Base-by-base conservation (phyloP, 1,140 invertebrate genomes). In the Aricia agestis region DNA sequence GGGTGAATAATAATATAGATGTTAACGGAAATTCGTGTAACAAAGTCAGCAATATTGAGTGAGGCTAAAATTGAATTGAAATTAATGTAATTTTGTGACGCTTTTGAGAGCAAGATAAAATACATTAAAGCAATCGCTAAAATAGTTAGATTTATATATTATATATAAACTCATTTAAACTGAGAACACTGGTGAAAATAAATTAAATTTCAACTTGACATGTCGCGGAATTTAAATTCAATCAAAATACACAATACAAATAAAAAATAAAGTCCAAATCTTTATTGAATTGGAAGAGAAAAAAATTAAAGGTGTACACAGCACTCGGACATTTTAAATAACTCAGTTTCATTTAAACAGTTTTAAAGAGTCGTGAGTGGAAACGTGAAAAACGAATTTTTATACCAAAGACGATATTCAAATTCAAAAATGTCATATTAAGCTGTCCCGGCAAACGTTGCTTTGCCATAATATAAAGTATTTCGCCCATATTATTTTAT, bases 61-160 rank as follows among this genome's bases (percentile, higher is more conserved):
- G 19, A 11, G 7, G 59, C 59, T 25, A 63, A 63, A 25, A 63
- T 19, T 63, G 18, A 63, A 63, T 63, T 63, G 59, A 63, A 63
- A 63, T 63, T 19, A 25, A 63, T 63, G 59, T 19, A 25, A 63
- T 63, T 63, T 63, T 63, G 18, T 11, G 59, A 19, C 59, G 18
- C 58, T 59, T 59, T 59, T 18, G 17, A 25, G 9, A 59, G 58
- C 58, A 58, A 58, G 52, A n/a, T 17, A 63, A 63, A 63, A 63
- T 63, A 63, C 19, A 63, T 63, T 63, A 63, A 63, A 63, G 59
- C 59, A 63, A 63, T 63, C 59, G 59, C 59, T 63, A 9, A 63
- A 63, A 19, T 63, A n/a, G n/a, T n/a, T n/a, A n/a, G n/a, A n/a
- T n/a, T n/a, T n/a, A n/a, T n/a, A n/a, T n/a, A n/a, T n/a, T n/a